Evolutionary conservation across 1,140 invertebrate genomes (phyloP).

Genomic region (Drosophila erecta): DNA sequence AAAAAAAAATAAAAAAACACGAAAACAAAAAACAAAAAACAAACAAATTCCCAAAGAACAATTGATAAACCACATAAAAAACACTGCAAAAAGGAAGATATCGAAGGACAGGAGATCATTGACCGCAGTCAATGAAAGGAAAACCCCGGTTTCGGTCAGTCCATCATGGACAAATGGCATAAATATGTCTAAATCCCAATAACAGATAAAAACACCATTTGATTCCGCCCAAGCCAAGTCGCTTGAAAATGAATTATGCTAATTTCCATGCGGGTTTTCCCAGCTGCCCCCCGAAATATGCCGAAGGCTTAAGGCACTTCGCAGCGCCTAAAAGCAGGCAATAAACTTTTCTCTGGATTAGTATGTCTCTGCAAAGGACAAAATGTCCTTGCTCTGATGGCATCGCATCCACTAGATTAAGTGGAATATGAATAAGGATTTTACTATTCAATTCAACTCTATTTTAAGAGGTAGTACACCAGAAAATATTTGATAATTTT

Average conservation of each 20-base stretch:
- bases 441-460: too few species aligned
- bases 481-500: too few species aligned
- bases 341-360: slow-evolving; percentile 41
- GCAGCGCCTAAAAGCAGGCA: slow-evolving; percentile 55
- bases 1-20: slow-evolving; percentile 2
- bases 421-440: too few species aligned
- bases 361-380: neutral
- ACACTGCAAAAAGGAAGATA: slow-evolving; percentile 66
- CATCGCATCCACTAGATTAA: neutral
- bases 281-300: neutral
- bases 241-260: slow-evolving; percentile 37
- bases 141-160: slow-evolving; percentile 23
- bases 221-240: neutral
- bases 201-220: slow-evolving; percentile 21
- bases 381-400: neutral
- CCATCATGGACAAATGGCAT: slow-evolving; percentile 28
- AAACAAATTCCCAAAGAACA: slow-evolving; percentile 20
- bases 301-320: slow-evolving; percentile 10
- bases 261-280: slow-evolving; percentile 12
- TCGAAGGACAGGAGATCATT: slow-evolving; percentile 62
- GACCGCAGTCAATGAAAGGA: slow-evolving; percentile 27
- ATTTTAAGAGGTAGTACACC: too few species aligned
- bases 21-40: slow-evolving; percentile 1
- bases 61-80: slow-evolving; percentile 40
- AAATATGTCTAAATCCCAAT: slow-evolving; percentile 21